Evolutionary conservation across 2,888 invertebrate genomes (phyloP), one percentile per base, ranked within the genome.

Genomic region (Xanthia togata): DNA sequence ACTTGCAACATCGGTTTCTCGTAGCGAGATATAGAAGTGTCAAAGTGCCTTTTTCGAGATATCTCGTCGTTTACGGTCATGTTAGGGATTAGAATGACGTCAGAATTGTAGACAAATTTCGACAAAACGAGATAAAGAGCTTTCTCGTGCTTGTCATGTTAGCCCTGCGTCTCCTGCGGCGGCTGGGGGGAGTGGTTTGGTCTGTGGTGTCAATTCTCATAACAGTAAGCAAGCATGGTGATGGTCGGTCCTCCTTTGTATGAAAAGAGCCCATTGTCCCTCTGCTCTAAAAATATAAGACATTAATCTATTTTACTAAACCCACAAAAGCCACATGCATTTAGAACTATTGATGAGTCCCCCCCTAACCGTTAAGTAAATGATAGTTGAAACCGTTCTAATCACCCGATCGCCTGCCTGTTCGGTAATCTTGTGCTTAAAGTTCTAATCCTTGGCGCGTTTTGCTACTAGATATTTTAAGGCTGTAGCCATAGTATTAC

Each of bases 351-450:
- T 74, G 50, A 82, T 50, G 53, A 70, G 65, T 69, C 4, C 55
- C 50, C 44, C 44, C 38, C 31, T 20, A 26, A 38, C 17, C 57
- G 65, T 70, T 73, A 77, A 76, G 64, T 77, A 67, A 74, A 85
- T 64, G 70, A 47, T 68, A 83, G 85, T 88, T 69, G 63, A 67
- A 82, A 60, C 41, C 17, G 62, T 63, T 78, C 68, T 79, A 88
- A 83, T 76, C 84, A 70, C 65, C 17, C 23, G 73, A 86, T 86
- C 84, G 88, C 67, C 87, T 78, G 71, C 69, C 60, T 64, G 71
- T 26, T 50, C 63, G 35, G 65, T 86, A 85, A 85, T 78, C 80
- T 70, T 38, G 55, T 55, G 64, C 71, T 70, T 88, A 73, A 79
- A 47, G 41, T 38, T 20, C 20, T 83, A 80, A 83, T 68, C 77